These are phyloP conservation scores for Amphiprion percula DNA, from an alignment of 2,113 vertebrate species.

Conservation along the genomic window DNA sequence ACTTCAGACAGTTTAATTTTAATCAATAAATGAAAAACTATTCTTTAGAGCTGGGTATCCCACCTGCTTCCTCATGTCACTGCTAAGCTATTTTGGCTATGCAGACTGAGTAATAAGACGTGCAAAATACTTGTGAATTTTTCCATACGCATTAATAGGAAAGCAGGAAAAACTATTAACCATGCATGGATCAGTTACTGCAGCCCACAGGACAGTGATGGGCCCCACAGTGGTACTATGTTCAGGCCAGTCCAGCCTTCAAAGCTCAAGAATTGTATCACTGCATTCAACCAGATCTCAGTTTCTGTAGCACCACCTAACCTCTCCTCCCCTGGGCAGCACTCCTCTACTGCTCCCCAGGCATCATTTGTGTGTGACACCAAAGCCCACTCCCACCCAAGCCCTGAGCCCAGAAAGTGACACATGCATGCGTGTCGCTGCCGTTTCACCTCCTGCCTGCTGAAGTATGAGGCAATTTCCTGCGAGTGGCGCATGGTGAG, in stretches of 20 bases:
- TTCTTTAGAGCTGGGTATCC: background rate
- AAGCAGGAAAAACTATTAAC: background rate
- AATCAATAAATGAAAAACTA: background rate
- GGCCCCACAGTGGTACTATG: slow-evolving; percentile 33
- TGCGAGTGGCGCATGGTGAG: slow-evolving; percentile 77
- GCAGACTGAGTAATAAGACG: background rate
- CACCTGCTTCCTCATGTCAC: background rate
- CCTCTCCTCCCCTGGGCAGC: slow-evolving; percentile 79
- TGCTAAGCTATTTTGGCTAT: background rate
- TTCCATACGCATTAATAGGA: background rate
- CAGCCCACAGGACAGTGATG: background rate
- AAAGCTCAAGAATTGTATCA: slow-evolving; percentile 15
- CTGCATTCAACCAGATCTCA: slow-evolving; percentile 53
- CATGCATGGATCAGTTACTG: background rate
- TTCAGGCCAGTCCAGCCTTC: slow-evolving; percentile 76
- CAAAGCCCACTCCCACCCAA: slow-evolving; percentile 82
- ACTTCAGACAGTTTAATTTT: background rate
- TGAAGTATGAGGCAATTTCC: slow-evolving; percentile 88
- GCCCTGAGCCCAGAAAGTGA: slow-evolving; percentile 79
- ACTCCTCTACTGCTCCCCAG: slow-evolving; percentile 76
- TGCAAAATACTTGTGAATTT: background rate
- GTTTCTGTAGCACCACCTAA: slow-evolving; percentile 77
- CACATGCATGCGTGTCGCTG: slow-evolving; percentile 82
- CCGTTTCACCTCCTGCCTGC: slow-evolving; percentile 85
- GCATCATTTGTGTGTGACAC: slow-evolving; percentile 81